Evolutionary conservation across 2,113 vertebrate species (phyloP), one percentile per base, ranked within the genome.

Genomic region (Saguinus imperator): DNA sequence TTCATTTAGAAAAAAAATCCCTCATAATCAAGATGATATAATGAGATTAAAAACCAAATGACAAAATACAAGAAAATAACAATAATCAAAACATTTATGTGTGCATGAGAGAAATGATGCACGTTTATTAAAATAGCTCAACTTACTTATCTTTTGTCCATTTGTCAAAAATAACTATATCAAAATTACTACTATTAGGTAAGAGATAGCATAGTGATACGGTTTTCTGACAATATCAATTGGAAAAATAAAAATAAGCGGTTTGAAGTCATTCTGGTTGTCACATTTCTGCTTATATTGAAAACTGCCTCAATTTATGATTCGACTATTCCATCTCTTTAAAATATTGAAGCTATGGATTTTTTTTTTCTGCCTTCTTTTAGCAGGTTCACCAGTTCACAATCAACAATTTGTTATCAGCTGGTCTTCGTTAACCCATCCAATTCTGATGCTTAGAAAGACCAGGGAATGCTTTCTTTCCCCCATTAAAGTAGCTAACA

Each of bases 401-500:
- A 73, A 80, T 43, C 70, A 91, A 61, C 72, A n/a, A 84, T 12
- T 1, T 64, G 43, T 52, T n/a, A 43, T 87, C 73, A 96, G n/a
- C 21, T 87, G 57, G 66, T 84, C 83, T 87, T 86, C 50, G 80
- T 87, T 52, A 80, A 20, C 87, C 45, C 35, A 77, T 82, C 6
- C 27, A 50, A 66, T 96, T 92, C 81, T 50, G n/a, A 32, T 84
- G 35, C 43, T 97, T 72, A 77, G 66, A 96, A 97, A 12, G 1
- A 52, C 70, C 73, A 89, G 93, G 37, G n/a, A 64, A 29, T 5
- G 12, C 40, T 52, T 52, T n/a, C n/a, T n/a, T 58, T 57, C 18
- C 3, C 0, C 9, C 70, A 81, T 89, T 92, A 97, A 94, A 96
- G 32, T 76, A 94, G 52, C 13, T 95, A 87, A 81, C 73, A 95